Evolutionary conservation across 2,113 vertebrate species (phyloP).

Genomic region (Nerophis ophidion): DNA sequence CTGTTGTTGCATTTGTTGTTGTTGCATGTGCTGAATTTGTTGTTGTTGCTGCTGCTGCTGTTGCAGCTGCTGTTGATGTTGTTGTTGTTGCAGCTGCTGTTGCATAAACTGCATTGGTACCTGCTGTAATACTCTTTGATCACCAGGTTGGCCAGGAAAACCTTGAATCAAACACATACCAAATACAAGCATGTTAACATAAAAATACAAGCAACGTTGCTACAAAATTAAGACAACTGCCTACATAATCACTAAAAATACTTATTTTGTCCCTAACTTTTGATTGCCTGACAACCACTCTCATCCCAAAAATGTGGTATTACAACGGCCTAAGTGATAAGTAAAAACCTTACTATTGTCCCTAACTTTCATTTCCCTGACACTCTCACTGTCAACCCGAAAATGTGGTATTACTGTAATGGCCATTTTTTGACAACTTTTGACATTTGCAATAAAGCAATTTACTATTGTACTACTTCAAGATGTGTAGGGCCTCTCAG

Average conservation of each 20-base stretch:
- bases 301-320: neutral
- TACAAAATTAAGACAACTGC: neutral
- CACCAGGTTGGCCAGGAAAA: conserved; percentile 84
- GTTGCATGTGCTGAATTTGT: conserved; percentile 58
- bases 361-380: neutral
- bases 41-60: conserved; percentile 79
- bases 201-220: neutral
- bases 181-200: conserved; percentile 1
- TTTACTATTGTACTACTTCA: neutral
- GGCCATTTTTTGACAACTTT: neutral
- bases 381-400: neutral
- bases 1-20: conserved; percentile 59
- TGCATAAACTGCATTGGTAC: conserved; percentile 88
- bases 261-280: neutral
- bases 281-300: neutral
- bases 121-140: conserved; percentile 90
- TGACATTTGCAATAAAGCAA: neutral
- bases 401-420: neutral
- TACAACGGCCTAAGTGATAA: neutral
- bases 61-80: conserved; percentile 79
- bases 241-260: neutral
- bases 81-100: conserved; percentile 53
- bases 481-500: neutral
- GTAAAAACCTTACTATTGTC: neutral
- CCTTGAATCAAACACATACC: conserved; percentile 58